Conservation (phyloP, 2,888 invertebrate genomes). For the Dicycla oo region DNA sequence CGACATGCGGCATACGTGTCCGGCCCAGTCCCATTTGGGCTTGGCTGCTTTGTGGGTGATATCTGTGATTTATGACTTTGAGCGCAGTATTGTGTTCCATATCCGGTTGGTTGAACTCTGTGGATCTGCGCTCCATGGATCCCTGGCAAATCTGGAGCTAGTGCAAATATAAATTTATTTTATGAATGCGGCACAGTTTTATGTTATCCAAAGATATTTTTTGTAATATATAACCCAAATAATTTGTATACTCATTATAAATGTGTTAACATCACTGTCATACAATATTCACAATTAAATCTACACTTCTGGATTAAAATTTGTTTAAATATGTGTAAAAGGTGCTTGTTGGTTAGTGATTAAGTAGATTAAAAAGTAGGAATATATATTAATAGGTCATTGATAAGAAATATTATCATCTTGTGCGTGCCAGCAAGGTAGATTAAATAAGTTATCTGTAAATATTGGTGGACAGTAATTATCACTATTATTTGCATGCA, state of each 20-base stretch:
- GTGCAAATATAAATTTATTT: background rate
- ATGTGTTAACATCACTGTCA: background rate
- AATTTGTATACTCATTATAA: background rate
- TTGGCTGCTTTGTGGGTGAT: no score
- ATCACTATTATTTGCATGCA: background rate
- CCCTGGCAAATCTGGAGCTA: no score
- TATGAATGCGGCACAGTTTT: background rate
- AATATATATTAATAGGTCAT: constrained; percentile 62
- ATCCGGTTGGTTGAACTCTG: no score
- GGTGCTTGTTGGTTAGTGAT: constrained; percentile 13
- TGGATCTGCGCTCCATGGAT: no score
- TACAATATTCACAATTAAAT: constrained; percentile 7
- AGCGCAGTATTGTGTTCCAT: no score
- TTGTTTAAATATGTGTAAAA: constrained; percentile 1
- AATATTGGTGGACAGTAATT: constrained; percentile 21
- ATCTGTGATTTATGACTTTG: no score
- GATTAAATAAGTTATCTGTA: constrained; percentile 35
- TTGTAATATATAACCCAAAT: background rate
- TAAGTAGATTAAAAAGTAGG: constrained; percentile 43
- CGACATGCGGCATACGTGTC: no score
- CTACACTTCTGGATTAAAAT: background rate
- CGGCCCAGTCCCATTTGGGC: no score
- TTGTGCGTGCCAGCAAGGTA: constrained; percentile 32
- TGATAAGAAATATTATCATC: constrained; percentile 61
- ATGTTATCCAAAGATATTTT: background rate